Evolutionary conservation across 1,140 invertebrate species (phyloP).

Genomic region (Drosophila bocki): DNA sequence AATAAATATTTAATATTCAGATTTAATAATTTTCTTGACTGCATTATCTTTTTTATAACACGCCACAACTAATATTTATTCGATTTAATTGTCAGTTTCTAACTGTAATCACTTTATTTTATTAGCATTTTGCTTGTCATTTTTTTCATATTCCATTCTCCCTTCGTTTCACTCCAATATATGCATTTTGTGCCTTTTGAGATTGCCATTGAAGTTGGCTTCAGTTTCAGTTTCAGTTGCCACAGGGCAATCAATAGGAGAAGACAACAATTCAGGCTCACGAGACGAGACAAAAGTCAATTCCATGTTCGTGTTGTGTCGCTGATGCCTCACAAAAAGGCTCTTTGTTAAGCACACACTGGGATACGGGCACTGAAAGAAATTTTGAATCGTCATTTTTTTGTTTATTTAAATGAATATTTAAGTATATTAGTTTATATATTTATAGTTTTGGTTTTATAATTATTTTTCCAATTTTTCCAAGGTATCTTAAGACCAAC

Average conservation of each 20-base stretch:
- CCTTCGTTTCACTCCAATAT: not conserved
- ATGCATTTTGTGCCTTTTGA: constrained; percentile 4
- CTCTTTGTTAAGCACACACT: constrained; percentile 67
- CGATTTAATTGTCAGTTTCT: not conserved
- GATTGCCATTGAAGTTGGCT: constrained; percentile 16
- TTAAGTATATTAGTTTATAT: too few species aligned
- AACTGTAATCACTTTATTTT: constrained; percentile 3
- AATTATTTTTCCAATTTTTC: too few species aligned
- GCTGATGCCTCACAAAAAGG: constrained; percentile 48
- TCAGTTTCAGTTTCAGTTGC: constrained; percentile 22
- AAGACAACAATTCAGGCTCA: constrained; percentile 43
- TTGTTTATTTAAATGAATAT: too few species aligned
- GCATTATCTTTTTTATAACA: not conserved
- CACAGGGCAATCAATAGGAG: constrained; percentile 47
- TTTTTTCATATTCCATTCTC: not conserved
- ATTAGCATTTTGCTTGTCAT: constrained; percentile 10
- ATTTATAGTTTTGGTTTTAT: too few species aligned
- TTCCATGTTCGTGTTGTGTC: constrained; percentile 57
- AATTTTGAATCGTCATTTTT: not conserved
- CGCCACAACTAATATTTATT: too few species aligned
- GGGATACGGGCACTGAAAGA: constrained; percentile 8
- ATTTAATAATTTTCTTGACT: too few species aligned
- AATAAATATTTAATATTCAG: too few species aligned
- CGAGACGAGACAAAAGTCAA: constrained; percentile 68
- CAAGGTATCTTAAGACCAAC: too few species aligned